Percentiles rank a stretch among this genome's conserved stretches.
Conservation (phyloP, 1,140 invertebrate species). For the Diplogasteroides magnus region DNA sequence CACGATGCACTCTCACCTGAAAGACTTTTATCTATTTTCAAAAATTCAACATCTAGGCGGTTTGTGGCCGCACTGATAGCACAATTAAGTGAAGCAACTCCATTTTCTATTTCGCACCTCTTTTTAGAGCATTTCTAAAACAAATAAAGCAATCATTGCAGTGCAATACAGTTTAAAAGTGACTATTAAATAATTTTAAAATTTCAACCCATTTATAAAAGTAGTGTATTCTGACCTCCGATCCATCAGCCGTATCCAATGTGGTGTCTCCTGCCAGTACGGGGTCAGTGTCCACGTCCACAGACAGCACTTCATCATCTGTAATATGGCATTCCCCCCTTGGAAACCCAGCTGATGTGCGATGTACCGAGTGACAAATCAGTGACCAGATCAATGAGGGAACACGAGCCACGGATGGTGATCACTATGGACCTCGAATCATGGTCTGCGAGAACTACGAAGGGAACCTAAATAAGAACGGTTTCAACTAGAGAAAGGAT, state of each 20-base stretch:
- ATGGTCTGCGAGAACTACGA: slow-evolving; percentile 78
- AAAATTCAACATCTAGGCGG: too few species aligned
- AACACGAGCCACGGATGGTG: slow-evolving; percentile 72
- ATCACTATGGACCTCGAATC: slow-evolving; percentile 74
- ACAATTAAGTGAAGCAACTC: too few species aligned
- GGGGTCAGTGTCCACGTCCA: slow-evolving; percentile 52
- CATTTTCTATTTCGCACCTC: too few species aligned
- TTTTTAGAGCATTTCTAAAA: too few species aligned
- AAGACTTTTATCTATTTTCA: too few species aligned
- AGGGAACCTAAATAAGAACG: slow-evolving; percentile 71
- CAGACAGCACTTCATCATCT: slow-evolving; percentile 42
- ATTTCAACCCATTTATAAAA: background rate
- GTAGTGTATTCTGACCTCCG: slow-evolving; percentile 1
- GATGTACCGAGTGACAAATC: slow-evolving; percentile 53
- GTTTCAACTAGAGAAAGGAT: too few species aligned
- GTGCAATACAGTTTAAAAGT: slow-evolving; percentile 36
- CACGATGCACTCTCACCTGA: slow-evolving; percentile 70
- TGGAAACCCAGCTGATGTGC: background rate
- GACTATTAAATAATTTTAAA: slow-evolving; percentile 19
- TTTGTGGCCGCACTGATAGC: too few species aligned
- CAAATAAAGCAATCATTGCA: too few species aligned
- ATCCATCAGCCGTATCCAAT: slow-evolving; percentile 9
- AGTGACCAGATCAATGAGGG: slow-evolving; percentile 76
- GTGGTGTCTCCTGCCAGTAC: slow-evolving; percentile 30
- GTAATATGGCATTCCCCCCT: background rate